Conservation (phyloP, 2,797 vertebrate species). For the Rhinophrynus dorsalis region DNA sequence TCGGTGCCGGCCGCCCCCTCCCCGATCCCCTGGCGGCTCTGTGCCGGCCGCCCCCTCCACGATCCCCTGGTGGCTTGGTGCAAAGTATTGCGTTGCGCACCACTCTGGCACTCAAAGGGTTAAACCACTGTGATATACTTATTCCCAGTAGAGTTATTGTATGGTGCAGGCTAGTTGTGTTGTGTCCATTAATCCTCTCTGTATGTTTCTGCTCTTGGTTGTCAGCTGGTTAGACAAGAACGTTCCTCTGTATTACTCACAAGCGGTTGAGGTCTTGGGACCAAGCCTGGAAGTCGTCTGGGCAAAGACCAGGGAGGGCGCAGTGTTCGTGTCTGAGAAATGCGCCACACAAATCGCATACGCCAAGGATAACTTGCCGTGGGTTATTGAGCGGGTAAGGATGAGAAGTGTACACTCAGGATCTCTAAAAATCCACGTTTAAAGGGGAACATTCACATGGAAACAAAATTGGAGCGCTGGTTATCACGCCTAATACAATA, state of each 20-base stretch:
- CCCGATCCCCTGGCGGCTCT: no score
- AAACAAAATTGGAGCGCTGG: no score
- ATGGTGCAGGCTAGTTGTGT: not conserved
- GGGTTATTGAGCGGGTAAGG: constrained; percentile 78
- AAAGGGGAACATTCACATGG: no score
- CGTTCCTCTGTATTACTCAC: constrained; percentile 72
- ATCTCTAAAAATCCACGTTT: no score
- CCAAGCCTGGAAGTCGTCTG: constrained; percentile 73
- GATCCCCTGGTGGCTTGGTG: no score
- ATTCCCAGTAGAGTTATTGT: not conserved
- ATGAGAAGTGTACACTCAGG: no score
- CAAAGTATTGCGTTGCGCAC: no score
- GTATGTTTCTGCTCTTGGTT: not conserved
- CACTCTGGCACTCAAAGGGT: no score
- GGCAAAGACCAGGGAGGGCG: constrained; percentile 58
- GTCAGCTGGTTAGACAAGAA: constrained; percentile 83
- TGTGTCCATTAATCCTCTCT: not conserved
- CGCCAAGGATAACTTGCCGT: constrained; percentile 67
- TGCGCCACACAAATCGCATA: constrained; percentile 67
- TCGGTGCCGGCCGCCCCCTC: not conserved
- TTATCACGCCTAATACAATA: no score
- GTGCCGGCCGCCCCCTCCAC: no score
- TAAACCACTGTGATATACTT: no score
- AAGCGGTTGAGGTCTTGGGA: constrained; percentile 59
- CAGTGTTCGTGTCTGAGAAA: constrained; percentile 61